phyloP scores from a whole-genome alignment of 30 jellyfish, hydroid and myxozoan genomes.

The Aurelia aurita complex sp. Pacific region DNA sequence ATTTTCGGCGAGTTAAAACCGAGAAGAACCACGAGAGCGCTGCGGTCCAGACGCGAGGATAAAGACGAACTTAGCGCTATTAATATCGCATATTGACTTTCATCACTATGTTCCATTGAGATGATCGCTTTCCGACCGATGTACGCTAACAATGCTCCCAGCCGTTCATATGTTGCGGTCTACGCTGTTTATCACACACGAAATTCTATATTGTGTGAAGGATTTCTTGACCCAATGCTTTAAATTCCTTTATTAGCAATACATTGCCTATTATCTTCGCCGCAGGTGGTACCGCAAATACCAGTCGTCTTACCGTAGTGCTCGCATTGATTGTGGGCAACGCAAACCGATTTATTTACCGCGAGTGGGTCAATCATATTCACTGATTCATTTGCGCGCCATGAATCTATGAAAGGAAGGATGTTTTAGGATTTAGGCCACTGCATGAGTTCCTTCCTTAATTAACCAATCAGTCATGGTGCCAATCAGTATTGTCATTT shows the following conservation, averaged over 20 bases:
- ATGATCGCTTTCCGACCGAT: conserved; percentile 15
- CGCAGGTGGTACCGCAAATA: no score
- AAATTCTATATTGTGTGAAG: no score
- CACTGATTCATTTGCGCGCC: no score
- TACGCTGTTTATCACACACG: not conserved
- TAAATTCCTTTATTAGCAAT: no score
- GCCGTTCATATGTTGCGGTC: conserved; percentile 1
- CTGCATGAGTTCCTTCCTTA: not conserved
- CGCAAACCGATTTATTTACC: no score
- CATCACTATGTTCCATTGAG: conserved; percentile 5
- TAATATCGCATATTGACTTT: conserved; percentile 34
- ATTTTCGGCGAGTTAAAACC: conserved; percentile 19
- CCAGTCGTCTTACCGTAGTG: no score
- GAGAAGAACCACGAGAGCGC: conserved; percentile 46
- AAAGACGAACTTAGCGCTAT: conserved; percentile 14
- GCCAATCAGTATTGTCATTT: not conserved
- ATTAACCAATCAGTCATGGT: not conserved
- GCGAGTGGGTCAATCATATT: no score
- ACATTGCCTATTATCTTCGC: no score
- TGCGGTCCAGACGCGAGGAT: conserved; percentile 64
- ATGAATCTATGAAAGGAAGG: no score
- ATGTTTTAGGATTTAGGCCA: conserved; percentile 1
- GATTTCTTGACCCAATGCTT: no score
- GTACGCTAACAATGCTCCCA: conserved; percentile 1
- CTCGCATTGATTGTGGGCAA: no score